Evolutionary conservation across 2,888 invertebrate species (phyloP), one percentile per base, ranked within the genome.

Genomic region (Xestia rhomboidea): DNA sequence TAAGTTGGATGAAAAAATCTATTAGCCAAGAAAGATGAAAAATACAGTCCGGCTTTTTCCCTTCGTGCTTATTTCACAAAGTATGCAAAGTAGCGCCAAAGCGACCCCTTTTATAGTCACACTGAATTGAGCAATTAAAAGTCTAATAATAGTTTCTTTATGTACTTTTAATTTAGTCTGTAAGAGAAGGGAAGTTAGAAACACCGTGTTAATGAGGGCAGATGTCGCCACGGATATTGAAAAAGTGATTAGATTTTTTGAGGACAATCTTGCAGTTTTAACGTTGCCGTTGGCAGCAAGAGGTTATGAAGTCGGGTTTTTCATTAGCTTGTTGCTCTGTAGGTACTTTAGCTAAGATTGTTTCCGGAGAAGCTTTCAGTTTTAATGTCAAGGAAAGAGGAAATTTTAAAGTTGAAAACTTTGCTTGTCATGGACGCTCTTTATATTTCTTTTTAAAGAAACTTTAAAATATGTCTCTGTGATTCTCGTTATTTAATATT

Each of bases 1-100:
- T 89, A 89, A 90, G 88, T 89, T 89, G 87, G 85, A 89, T 89
- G 87, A 91, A 93, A 92, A 93, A 93, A 94, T 91, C 92, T 93
- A 93, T 93, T 93, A 93, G 89, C 90, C 80, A 82, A 86, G 89
- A 91, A 86, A 90, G 87, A 89, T 89, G 88, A 88, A 91, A 90
- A 90, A 90, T 90, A 82, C 83, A 87, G 86, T 84, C 77, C 76
- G 80, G 83, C 76, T 75, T 86, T 86, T 88, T 74, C 75, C 86
- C 81, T 90, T 75, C 81, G 79, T 86, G 82, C 84, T 89, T 88
- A 84, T 91, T 90, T 85, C 86, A 77, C 85, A 80, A 85, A 89
- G 85, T 89, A 87, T 89, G 89, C 89, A 87, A 89, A 89, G 88
- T 80, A 82, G 84, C 69, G 83, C 81, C 70, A 80, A 77, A 83